Evolutionary conservation across 1,140 invertebrate species (phyloP).

Genomic region (Triops longicaudatus): DNA sequence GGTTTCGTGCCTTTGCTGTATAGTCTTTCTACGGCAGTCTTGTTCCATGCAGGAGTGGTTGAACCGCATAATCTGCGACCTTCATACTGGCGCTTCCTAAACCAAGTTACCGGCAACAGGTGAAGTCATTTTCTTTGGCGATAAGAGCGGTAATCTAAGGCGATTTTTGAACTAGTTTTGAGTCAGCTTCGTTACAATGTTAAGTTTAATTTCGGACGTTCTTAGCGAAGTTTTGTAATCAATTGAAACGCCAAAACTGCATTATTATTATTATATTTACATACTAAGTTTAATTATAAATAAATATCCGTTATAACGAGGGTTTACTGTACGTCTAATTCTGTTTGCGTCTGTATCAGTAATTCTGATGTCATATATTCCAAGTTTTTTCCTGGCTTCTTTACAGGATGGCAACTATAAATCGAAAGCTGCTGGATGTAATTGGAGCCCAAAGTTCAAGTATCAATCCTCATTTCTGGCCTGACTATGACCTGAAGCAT

Average conservation of each 20-base stretch:
- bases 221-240: too few species aligned
- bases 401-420: background rate
- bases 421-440: background rate
- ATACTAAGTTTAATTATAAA: too few species aligned
- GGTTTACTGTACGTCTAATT: too few species aligned
- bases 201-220: too few species aligned
- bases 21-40: constrained; percentile 62
- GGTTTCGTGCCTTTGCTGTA: constrained; percentile 59
- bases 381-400: background rate
- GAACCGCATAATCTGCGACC: constrained; percentile 66
- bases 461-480: background rate
- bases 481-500: background rate
- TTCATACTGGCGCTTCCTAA: constrained; percentile 75
- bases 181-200: too few species aligned
- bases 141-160: too few species aligned
- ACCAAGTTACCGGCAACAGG: constrained; percentile 63
- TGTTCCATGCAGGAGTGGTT: constrained; percentile 69
- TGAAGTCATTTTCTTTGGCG: constrained; percentile 38
- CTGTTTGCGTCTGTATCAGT: too few species aligned
- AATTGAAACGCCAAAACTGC: too few species aligned
- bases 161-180: too few species aligned
- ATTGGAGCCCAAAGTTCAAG: background rate
- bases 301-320: too few species aligned
- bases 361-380: too few species aligned
- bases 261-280: too few species aligned